Evolutionary conservation across 2,113 vertebrate genomes (phyloP).

Genomic region (Neogobius melanostomus): DNA sequence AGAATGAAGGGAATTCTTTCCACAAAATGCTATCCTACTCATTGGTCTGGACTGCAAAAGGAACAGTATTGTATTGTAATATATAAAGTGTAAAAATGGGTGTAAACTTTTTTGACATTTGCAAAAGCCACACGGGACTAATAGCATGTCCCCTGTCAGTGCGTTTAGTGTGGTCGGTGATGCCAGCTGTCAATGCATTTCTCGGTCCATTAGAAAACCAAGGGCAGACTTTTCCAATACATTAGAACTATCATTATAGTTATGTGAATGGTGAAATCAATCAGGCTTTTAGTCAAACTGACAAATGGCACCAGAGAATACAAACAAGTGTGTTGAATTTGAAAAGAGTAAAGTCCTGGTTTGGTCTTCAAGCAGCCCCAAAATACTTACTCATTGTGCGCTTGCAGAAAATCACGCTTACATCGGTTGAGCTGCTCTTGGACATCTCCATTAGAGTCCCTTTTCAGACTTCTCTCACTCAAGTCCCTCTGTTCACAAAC

Average conservation of each 20-base stretch:
- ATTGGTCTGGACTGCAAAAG: too few relatives aligned
- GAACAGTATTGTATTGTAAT: too few relatives aligned
- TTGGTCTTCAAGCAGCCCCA: not conserved
- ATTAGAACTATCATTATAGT: not conserved
- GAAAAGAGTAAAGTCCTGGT: not conserved
- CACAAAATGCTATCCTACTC: too few relatives aligned
- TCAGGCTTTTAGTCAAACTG: constrained; percentile 6
- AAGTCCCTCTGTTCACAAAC: constrained; percentile 33
- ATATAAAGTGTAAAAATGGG: too few relatives aligned
- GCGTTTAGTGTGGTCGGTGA: not conserved
- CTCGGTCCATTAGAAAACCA: constrained; percentile 9
- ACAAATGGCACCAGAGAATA: constrained; percentile 12
- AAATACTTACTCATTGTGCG: constrained; percentile 81
- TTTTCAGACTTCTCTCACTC: constrained; percentile 52
- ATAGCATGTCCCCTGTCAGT: not conserved
- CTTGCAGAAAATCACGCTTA: constrained; percentile 77
- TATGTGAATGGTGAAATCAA: constrained; percentile 4
- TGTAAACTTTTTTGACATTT: not conserved
- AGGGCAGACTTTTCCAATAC: constrained; percentile 4
- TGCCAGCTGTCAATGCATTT: not conserved
- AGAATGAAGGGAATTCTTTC: too few relatives aligned
- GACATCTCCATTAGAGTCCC: constrained; percentile 72
- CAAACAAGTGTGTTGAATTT: constrained; percentile 5
- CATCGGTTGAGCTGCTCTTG: constrained; percentile 76
- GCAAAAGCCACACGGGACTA: not conserved